phyloP scores from a whole-genome alignment of 2,888 invertebrate species.

The Epirrhoe tristata region DNA sequence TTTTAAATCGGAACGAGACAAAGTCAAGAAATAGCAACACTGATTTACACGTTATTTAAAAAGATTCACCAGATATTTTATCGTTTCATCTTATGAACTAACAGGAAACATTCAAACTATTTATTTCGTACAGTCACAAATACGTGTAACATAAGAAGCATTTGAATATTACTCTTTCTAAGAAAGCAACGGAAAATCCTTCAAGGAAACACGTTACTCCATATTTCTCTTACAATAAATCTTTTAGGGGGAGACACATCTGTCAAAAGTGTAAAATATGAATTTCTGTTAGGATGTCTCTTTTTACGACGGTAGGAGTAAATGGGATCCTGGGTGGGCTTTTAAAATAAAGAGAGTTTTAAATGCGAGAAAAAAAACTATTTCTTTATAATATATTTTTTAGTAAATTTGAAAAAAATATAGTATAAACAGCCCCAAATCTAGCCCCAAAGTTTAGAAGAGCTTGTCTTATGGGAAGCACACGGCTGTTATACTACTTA shows the following conservation, averaged over 20 bases:
- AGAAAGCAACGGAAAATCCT: conserved; percentile 71
- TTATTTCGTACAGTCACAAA: conserved; percentile 57
- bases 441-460: too few species aligned
- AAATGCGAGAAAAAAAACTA: background rate
- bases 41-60: background rate
- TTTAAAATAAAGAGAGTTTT: background rate
- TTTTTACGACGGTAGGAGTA: conserved; percentile 27
- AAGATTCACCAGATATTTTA: background rate
- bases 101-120: conserved; percentile 30
- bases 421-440: too few species aligned
- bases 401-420: background rate
- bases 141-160: conserved; percentile 59
- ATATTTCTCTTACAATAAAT: conserved; percentile 78
- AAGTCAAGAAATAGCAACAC: too few species aligned
- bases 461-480: too few species aligned
- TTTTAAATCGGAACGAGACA: too few species aligned
- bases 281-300: conserved; percentile 69
- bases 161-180: conserved; percentile 64
- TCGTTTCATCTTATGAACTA: background rate
- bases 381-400: background rate
- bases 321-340: background rate
- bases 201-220: conserved; percentile 69
- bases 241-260: conserved; percentile 75
- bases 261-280: conserved; percentile 84
- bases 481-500: too few species aligned